Evolutionary conservation across 2,888 invertebrate species (phyloP), one percentile per base, ranked within the genome.

Genomic region (Dicroscelio sp.): DNA sequence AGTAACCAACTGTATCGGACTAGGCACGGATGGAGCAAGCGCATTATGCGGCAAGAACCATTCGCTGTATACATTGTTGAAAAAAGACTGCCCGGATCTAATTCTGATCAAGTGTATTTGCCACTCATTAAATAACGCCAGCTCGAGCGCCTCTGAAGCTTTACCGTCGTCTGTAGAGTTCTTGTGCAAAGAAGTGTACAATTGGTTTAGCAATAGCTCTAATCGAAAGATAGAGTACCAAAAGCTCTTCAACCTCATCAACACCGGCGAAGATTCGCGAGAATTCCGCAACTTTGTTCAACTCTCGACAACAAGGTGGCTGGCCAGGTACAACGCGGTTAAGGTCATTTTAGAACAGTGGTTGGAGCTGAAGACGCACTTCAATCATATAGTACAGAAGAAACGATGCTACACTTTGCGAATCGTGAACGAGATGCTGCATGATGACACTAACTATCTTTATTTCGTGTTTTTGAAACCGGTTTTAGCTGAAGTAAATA

Each of bases 291-390:
- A 91, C 80, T 52, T 92, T 88, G 84, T 94, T 1, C 85, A 93
- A 63, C 43, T 93, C 35, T 75, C 90, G 2, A 27, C 33, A 12
- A 94, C 93, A 14, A 84, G 93, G 55, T 94, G 93, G 94, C 71
- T 94, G 43, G 84, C 90, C 4, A 69, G 93, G 33, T 92, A 88
- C 71, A 83, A 92, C 30, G 91, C 86, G 8, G 78, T 94, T 0
- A 91, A 94, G 60, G 69, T 86, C 5, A 90, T 94, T 73, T 30
- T 93, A 17, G 92, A 93, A 31, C 90, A 94, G 5, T 93, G 80
- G 82, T 23, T 60, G 8, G 90, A 91, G 86, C 52, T 93, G 25
- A 75, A 86, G 79, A 67, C 75, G 12, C 87, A 90, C 89, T 91
- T 94, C 71, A 30, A 33, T 30, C 25, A 43, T 38, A 73, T 90